phyloP scores from a whole-genome alignment of 2,113 vertebrate species.

The Malurus cyaneus region DNA sequence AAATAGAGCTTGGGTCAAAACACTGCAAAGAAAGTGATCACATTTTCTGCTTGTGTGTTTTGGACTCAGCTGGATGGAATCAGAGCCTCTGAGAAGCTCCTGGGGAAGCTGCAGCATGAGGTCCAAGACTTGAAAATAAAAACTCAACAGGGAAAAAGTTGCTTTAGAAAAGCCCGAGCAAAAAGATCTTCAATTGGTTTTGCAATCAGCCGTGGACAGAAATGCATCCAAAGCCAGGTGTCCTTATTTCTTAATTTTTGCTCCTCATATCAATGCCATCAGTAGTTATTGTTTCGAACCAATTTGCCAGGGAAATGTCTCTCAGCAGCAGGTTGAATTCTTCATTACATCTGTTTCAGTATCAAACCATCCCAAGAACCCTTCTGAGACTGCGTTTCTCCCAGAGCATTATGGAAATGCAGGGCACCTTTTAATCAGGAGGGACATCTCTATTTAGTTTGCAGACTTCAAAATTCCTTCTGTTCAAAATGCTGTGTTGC shows the following conservation, averaged over 20 bases:
- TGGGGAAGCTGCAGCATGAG: not conserved
- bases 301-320: not conserved
- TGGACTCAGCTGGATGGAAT: not conserved
- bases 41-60: not conserved
- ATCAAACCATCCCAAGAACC: not conserved
- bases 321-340: not conserved
- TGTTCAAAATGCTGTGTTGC: not conserved
- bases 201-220: not conserved
- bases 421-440: not conserved
- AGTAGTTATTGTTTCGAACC: not conserved
- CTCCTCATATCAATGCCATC: not conserved
- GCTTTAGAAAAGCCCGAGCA: not conserved
- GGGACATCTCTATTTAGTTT: constrained; percentile 8
- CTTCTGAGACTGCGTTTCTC: not conserved
- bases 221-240: not conserved
- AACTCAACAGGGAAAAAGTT: not conserved
- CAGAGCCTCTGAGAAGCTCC: not conserved
- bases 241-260: not conserved
- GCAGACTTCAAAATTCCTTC: constrained; percentile 20
- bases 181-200: not conserved
- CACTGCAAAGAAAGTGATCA: not conserved
- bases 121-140: not conserved
- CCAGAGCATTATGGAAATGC: not conserved
- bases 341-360: not conserved
- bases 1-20: not conserved